Evolutionary conservation across 1,140 invertebrate genomes (phyloP).

Genomic region (Antheraea pernyi): DNA sequence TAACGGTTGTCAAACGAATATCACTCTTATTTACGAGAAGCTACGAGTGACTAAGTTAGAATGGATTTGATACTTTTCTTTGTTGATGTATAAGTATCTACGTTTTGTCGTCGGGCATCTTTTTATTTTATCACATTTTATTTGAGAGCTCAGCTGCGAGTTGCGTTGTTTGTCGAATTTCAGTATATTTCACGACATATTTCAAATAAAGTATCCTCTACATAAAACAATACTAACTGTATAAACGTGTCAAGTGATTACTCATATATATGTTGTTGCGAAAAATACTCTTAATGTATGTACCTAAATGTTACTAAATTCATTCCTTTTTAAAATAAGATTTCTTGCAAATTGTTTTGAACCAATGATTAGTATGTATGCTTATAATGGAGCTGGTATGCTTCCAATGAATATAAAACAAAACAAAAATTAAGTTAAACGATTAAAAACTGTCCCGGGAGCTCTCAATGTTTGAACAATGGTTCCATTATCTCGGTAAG

Average conservation of each 20-base stretch:
- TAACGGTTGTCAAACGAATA: constrained; percentile 26
- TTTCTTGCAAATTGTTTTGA: neutral
- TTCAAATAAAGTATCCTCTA: constrained; percentile 46
- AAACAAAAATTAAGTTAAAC: constrained; percentile 69
- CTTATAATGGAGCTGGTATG: constrained; percentile 27
- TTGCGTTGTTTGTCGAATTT: constrained; percentile 61
- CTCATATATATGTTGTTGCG: neutral
- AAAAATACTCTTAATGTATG: no score
- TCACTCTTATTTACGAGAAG: constrained; percentile 36
- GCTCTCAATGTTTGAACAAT: constrained; percentile 57
- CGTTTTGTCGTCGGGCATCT: constrained; percentile 72
- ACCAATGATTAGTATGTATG: neutral
- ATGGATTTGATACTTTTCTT: neutral
- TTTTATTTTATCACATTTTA: constrained; percentile 77
- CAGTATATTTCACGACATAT: constrained; percentile 38
- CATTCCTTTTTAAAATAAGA: neutral
- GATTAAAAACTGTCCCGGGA: constrained; percentile 60
- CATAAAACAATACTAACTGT: constrained; percentile 18
- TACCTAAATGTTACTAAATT: no score
- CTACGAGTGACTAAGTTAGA: constrained; percentile 7
- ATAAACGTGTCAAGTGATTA: constrained; percentile 9
- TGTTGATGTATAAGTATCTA: constrained; percentile 66
- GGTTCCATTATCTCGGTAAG: constrained; percentile 68
- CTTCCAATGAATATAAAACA: constrained; percentile 44
- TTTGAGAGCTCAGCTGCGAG: constrained; percentile 73